Evolutionary conservation across 2,113 vertebrate genomes (phyloP).

Genomic region (Chaetura pelagica): DNA sequence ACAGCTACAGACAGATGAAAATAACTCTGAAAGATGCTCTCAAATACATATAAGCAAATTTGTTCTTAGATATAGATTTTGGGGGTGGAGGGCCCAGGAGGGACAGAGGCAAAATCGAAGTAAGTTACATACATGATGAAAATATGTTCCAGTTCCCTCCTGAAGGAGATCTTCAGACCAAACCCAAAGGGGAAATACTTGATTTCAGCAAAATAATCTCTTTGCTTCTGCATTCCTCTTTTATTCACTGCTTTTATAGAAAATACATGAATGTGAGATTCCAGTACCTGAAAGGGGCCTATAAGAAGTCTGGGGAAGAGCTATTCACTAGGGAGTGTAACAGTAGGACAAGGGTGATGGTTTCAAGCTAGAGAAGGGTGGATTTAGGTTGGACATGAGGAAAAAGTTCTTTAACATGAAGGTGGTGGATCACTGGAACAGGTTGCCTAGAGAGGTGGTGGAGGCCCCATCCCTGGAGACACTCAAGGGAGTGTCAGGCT

Average conservation of each 20-base stretch:
- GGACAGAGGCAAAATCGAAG: neutral
- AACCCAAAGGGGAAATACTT: neutral
- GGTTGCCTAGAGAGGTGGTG: no score
- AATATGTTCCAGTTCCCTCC: neutral
- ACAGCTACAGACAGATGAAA: neutral
- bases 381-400: no score
- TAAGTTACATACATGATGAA: fast-evolving
- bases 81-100: neutral
- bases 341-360: no score
- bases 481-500: no score
- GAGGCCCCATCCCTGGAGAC: no score
- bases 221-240: neutral
- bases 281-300: no score
- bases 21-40: neutral
- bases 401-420: no score
- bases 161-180: neutral
- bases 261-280: neutral
- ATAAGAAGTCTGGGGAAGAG: no score
- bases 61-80: neutral
- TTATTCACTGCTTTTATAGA: no score
- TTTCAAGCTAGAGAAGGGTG: no score
- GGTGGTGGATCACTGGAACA: no score
- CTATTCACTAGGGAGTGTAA: no score
- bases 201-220: neutral
- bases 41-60: neutral